Evolutionary conservation across 2,888 invertebrate species (phyloP), one percentile per base, ranked within the genome.

Genomic region (Balanococcus diminutus): DNA sequence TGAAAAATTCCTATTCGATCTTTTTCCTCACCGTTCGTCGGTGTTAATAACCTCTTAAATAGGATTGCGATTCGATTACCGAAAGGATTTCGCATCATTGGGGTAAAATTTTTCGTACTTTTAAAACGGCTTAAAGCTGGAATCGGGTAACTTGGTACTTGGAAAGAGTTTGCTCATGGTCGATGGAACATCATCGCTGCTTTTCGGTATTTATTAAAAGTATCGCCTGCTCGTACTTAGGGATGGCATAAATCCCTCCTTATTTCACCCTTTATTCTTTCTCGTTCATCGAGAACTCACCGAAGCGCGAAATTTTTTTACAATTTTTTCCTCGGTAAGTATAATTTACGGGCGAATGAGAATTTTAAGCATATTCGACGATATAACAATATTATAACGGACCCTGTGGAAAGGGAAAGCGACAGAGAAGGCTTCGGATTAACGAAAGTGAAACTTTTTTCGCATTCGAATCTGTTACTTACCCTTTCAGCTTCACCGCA

Each of bases 391-490:
- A n/a, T n/a, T n/a, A n/a, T n/a, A n/a, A n/a, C n/a, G n/a, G n/a
- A n/a, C n/a, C n/a, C n/a, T n/a, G n/a, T n/a, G n/a, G n/a, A n/a
- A 67, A 28, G 67, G 1, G 28, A 25, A 14, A 16, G 11, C 1
- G n/a, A 25, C 19, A 19, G 5, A 19, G n/a, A 19, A 19, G 25
- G 14, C 28, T 19, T 5, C 11, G 67, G 67, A 67, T 67, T 67
- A 67, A 67, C 28, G 28, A 67, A 67, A 67, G 28, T 28, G 67
- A 67, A 67, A 67, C 67, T 67, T 67, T 67, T 67, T 67, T 28
- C 67, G 67, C 25, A 19, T 56, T 56, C 46, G 14, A 46, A 2
- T 46, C 14, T 8, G 46, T 46, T 36, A 36, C 16, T 8, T 56
- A 56, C 22, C 46, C 16, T n/a, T n/a, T 36, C 36, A 5, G 8